Base-by-base conservation (phyloP, 2,113 vertebrate genomes). In the Pterophyllum scalare region DNA sequence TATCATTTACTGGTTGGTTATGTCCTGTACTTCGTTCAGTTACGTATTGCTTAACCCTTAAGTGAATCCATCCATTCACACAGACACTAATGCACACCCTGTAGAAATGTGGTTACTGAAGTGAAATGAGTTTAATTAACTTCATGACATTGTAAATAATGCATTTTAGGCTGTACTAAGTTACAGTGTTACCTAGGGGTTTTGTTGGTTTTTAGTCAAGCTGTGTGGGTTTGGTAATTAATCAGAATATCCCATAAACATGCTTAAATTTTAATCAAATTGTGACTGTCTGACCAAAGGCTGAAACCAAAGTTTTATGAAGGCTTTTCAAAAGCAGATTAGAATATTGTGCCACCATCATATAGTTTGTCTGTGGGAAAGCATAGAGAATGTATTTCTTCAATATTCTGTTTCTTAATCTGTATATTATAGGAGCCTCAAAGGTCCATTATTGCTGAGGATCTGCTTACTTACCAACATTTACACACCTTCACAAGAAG, bases 81-180 rank as follows among this genome's bases (percentile, higher is more conserved):
- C 38, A n/a, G 58, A 49, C 26, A 31, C 75, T 61, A 49, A 77
- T 77, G 13, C 38, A 31, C 31, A 52, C 17, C 67, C 67, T 26
- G 52, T 52, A 72, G 46, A 6, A 0, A 49, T 52, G 67, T 7
- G 17, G 43, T 72, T 26, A 72, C 46, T 54, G 26, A 3, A 72
- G 26, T 31, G 46, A 72, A 72, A 72, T 5, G 46, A 52, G 17
- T 72, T 52, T 54, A 72, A 72, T 72, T 72, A 72, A 54, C 24
- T 72, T 72, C 24, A 31, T 72, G 67, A 54, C 19, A 72, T 72
- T 24, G 54, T 31, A 54, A 72, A 54, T 72, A 72, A 72, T 33
- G 54, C 11, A 72, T 72, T 54, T n/a, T 4, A 31, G 46, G 46
- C 2, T 9, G 14, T 11, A 10, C 4, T 77, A 59, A 77, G 19